A percentile compares a stretch with the other conserved stretches of the same genome.
Evolutionary conservation across 2,113 vertebrate genomes (phyloP).

Genomic region (Pleuronectes platessa): DNA sequence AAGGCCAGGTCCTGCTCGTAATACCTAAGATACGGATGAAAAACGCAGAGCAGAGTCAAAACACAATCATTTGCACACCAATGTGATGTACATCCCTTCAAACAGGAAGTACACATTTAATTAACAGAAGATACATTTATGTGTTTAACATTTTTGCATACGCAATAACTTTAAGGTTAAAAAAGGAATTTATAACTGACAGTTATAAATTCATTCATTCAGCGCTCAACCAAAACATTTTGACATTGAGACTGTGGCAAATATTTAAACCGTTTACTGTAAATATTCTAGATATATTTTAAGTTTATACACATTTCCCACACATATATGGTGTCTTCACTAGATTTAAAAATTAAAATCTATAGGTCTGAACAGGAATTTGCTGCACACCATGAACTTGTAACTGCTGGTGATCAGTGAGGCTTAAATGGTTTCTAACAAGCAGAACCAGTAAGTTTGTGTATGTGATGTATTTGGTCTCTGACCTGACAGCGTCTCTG

Average conservation of each 20-base stretch:
- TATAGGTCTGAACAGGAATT: not conserved
- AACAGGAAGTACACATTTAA: not conserved
- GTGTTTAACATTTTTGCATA: no score
- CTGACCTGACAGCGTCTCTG: constrained; percentile 89
- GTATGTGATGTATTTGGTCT: not conserved
- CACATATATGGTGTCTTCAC: no score
- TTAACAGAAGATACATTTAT: not conserved
- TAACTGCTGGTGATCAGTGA: not conserved
- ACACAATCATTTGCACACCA: not conserved
- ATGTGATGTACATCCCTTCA: not conserved
- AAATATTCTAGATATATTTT: no score
- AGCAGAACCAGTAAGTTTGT: not conserved
- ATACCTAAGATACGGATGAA: constrained; percentile 70
- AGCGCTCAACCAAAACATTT: no score
- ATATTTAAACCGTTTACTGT: no score
- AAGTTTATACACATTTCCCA: no score
- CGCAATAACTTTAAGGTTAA: no score
- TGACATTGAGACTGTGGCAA: no score
- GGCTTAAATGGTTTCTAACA: no score
- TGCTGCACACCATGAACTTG: no score
- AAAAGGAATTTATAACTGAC: no score
- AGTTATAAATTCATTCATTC: no score
- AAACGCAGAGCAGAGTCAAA: not conserved
- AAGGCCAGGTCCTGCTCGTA: constrained; percentile 95
- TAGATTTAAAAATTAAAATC: not conserved